Conservation (phyloP, 2,113 vertebrate species). For the Siphamia tubifer region DNA sequence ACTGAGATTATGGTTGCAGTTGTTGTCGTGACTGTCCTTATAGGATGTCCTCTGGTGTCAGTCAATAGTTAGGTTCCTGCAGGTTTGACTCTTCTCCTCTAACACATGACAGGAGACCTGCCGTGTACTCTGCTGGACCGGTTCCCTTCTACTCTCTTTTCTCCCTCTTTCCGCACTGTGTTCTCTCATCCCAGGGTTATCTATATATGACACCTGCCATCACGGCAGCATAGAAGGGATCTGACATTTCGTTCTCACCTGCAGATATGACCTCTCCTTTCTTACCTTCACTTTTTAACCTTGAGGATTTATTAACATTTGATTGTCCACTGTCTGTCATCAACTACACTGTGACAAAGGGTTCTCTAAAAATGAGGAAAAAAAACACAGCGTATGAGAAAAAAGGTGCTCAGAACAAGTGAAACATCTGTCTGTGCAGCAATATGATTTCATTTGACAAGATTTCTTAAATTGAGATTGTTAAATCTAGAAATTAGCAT, state of each 20-base stretch:
- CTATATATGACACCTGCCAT: conserved; percentile 54
- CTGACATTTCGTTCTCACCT: conserved; percentile 63
- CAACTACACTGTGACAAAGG: conserved; percentile 8
- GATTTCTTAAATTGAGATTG: no score
- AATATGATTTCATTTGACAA: no score
- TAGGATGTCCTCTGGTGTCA: conserved; percentile 63
- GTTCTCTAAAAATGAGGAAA: no score
- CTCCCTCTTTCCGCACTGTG: conserved; percentile 11
- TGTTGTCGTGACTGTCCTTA: conserved; percentile 41
- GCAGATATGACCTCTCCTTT: conserved; percentile 19
- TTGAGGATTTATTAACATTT: conserved; percentile 39
- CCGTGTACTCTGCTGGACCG: conserved; percentile 40
- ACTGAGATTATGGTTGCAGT: not conserved
- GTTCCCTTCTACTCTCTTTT: not conserved
- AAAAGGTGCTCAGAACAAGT: no score
- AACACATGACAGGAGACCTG: conserved; percentile 47
- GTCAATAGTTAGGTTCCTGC: conserved; percentile 54
- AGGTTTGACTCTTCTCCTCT: conserved; percentile 49
- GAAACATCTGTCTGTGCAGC: no score
- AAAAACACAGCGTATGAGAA: no score
- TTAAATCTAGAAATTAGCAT: no score
- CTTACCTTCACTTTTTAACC: conserved; percentile 47
- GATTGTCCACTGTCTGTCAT: not conserved
- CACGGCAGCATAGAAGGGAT: not conserved
- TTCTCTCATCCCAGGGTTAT: conserved; percentile 47